These are phyloP conservation scores for Ochotona princeps DNA, from an alignment of 2,113 vertebrate species.

Conservation along the genomic window DNA sequence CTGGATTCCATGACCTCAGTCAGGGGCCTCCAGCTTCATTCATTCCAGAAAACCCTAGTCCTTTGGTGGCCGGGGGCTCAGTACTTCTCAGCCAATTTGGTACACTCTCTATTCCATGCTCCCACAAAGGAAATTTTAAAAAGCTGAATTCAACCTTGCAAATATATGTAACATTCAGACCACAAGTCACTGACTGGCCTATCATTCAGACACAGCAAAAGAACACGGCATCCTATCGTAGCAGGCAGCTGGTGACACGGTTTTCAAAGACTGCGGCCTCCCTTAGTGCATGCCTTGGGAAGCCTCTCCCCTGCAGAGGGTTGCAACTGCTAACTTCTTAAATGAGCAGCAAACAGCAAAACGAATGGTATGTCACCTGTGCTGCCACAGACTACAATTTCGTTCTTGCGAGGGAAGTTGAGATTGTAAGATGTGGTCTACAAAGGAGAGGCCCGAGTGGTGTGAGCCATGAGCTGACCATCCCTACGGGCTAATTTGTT, in stretches of 20 bases:
- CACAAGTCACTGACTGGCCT: slow-evolving; percentile 18
- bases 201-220: neutral
- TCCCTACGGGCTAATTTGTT: neutral
- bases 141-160: slow-evolving; percentile 59
- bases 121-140: slow-evolving; percentile 32
- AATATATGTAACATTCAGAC: slow-evolving; percentile 54
- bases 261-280: neutral
- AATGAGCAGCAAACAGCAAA: neutral
- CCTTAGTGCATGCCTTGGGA: neutral
- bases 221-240: neutral
- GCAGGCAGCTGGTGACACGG: neutral
- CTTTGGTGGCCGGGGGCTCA: neutral
- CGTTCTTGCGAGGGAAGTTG: neutral
- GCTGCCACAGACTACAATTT: neutral
- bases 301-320: neutral
- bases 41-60: neutral
- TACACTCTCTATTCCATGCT: neutral
- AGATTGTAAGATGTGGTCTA: neutral
- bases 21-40: neutral
- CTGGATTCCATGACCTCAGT: neutral
- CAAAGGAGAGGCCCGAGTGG: fast-evolving
- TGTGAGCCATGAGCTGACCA: neutral
- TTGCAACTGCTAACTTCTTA: neutral
- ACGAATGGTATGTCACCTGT: neutral
- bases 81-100: neutral